These are phyloP conservation scores for Lindbergichthys nudifrons DNA, from an alignment of 2,797 vertebrate genomes.

Conservation along the genomic window DNA sequence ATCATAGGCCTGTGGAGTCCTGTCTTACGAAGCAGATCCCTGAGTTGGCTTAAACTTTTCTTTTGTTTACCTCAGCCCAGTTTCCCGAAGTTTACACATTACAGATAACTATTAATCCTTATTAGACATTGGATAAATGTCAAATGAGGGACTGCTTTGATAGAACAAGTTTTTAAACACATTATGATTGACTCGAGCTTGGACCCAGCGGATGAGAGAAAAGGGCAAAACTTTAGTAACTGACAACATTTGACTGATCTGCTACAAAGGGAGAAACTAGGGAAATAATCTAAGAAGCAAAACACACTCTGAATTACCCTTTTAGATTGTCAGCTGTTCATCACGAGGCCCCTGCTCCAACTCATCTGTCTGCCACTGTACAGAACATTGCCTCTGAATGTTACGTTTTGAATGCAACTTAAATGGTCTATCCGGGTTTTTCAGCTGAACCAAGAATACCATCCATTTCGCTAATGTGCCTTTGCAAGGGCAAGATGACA, in stretches of 20 bases:
- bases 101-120: constrained; percentile 13
- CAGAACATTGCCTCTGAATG: constrained; percentile 44
- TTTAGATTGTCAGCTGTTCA: constrained; percentile 31
- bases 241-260: constrained; percentile 21
- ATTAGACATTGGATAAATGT: constrained; percentile 17
- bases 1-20: neutral
- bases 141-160: constrained; percentile 6
- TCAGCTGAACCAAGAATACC: constrained; percentile 31
- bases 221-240: constrained; percentile 16
- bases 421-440: constrained; percentile 41
- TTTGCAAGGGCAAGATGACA: constrained; percentile 52
- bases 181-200: constrained; percentile 19
- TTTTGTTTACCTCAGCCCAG: constrained; percentile 4
- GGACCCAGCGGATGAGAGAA: constrained; percentile 16
- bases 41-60: constrained; percentile 6
- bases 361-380: constrained; percentile 39
- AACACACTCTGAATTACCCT: neutral
- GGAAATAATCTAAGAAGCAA: constrained; percentile 18
- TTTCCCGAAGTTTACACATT: constrained; percentile 5
- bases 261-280: neutral
- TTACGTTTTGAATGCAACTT: constrained; percentile 47
- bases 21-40: neutral
- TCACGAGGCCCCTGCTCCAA: constrained; percentile 22
- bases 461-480: constrained; percentile 59
- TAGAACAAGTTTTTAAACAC: constrained; percentile 5